Evolutionary conservation across 2,888 invertebrate species (phyloP).

Genomic region (Rhingia campestris): DNA sequence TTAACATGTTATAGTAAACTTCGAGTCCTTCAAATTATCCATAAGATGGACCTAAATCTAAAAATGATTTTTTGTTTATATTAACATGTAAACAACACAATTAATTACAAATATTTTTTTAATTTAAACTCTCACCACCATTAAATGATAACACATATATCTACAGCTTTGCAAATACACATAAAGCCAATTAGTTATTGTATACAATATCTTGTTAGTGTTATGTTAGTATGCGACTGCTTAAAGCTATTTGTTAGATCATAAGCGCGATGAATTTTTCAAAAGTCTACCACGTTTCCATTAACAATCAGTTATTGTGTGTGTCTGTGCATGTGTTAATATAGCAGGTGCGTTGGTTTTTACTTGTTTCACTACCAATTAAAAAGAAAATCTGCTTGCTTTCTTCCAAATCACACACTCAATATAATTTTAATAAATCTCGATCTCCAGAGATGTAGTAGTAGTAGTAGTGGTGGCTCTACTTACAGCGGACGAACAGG

Average conservation of each 20-base stretch:
- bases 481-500: slow-evolving; percentile 81
- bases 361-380: slow-evolving; percentile 14
- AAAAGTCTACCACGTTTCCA: neutral
- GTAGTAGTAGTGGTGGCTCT: slow-evolving; percentile 70
- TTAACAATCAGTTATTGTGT: neutral
- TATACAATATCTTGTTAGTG: slow-evolving; percentile 5
- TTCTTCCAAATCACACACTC: slow-evolving; percentile 30
- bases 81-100: neutral
- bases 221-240: slow-evolving; percentile 7
- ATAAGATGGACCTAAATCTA: too few relatives aligned
- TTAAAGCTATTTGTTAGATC: neutral
- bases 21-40: too few relatives aligned
- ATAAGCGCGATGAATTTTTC: slow-evolving; percentile 2
- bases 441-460: slow-evolving; percentile 59
- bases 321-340: slow-evolving; percentile 18
- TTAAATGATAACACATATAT: neutral
- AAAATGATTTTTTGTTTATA: too few relatives aligned
- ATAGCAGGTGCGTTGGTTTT: slow-evolving; percentile 22
- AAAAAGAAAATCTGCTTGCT: slow-evolving; percentile 26
- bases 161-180: neutral
- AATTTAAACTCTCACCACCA: neutral
- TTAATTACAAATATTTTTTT: neutral
- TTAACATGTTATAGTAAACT: too few relatives aligned
- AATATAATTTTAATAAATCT: slow-evolving; percentile 27
- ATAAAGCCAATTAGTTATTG: neutral